Percentiles rank a stretch among this genome's conserved stretches.
Evolutionary conservation across 2,797 vertebrate genomes (phyloP).

Genomic region (Sebastes hubbsi): DNA sequence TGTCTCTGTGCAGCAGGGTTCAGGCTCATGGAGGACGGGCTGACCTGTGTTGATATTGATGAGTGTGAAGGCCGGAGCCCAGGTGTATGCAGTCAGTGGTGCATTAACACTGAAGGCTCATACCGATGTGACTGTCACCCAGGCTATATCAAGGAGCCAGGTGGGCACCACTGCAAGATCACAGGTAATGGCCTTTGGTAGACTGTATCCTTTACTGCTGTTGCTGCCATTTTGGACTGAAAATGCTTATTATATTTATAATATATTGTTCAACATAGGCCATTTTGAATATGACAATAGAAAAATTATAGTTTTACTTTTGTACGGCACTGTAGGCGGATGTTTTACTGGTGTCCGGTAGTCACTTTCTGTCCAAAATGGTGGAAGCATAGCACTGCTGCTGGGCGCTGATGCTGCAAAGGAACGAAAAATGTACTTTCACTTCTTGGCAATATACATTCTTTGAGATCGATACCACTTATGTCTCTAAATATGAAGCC

Average conservation of each 20-base stretch:
- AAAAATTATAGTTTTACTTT: no score
- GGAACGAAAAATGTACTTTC: no score
- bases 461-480: not conserved
- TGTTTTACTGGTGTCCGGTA: no score
- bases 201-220: no score
- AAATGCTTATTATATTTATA: no score
- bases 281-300: no score
- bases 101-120: conserved; percentile 84
- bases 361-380: no score
- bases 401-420: no score
- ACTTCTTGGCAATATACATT: no score
- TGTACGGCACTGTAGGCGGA: no score
- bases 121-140: conserved; percentile 84
- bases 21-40: conserved; percentile 58
- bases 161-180: conserved; percentile 84
- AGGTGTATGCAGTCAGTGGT: conserved; percentile 80
- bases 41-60: conserved; percentile 78
- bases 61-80: conserved; percentile 78
- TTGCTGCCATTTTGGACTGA: not conserved
- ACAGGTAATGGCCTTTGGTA: conserved; percentile 74
- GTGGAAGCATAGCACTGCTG: no score
- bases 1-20: conserved; percentile 85
- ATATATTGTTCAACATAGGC: no score
- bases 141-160: conserved; percentile 84
- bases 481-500: not conserved